Evolutionary conservation across 2,888 invertebrate species (phyloP).

Genomic region (Caenorhabditis virilis): DNA sequence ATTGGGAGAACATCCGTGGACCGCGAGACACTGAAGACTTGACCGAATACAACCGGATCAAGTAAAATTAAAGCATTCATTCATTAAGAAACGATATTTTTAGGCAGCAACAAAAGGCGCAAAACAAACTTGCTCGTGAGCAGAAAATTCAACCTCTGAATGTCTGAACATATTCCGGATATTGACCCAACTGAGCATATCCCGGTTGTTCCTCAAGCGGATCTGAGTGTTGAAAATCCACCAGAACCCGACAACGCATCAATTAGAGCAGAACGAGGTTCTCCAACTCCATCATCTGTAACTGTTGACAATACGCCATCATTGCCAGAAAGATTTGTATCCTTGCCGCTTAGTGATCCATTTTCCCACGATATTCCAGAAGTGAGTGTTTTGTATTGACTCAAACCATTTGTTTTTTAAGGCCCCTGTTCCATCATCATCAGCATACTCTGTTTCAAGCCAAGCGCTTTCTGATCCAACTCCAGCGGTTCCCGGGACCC

Average conservation of each 20-base stretch:
- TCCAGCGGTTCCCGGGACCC: conserved; percentile 10
- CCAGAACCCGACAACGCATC: conserved; percentile 46
- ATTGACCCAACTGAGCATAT: conserved; percentile 21
- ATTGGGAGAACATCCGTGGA: conserved; percentile 67
- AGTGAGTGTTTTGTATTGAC: conserved; percentile 1
- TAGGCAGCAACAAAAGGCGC: conserved; percentile 35
- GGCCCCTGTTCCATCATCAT: conserved; percentile 23
- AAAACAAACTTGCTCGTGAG: conserved; percentile 24
- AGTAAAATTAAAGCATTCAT: conserved; percentile 24
- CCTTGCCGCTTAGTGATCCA: conserved; percentile 9
- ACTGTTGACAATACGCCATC: conserved; percentile 40
- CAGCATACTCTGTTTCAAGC: conserved; percentile 16
- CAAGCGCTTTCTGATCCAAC: conserved; percentile 26
- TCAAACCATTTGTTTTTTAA: no score
- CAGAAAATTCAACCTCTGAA: conserved; percentile 20
- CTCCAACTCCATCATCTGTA: conserved; percentile 42
- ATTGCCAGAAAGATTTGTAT: conserved; percentile 9
- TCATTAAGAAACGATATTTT: conserved; percentile 1
- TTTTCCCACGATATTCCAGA: conserved; percentile 25
- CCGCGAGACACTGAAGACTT: conserved; percentile 64
- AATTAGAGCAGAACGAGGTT: conserved; percentile 35
- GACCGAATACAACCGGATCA: conserved; percentile 48
- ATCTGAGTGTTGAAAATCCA: conserved; percentile 33
- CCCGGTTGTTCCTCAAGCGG: conserved; percentile 9
- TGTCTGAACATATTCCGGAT: conserved; percentile 46